Percentiles rank a stretch among this genome's conserved stretches.
phyloP scores from a whole-genome alignment of 2,888 invertebrate species.

The Metacarcinus magister region DNA sequence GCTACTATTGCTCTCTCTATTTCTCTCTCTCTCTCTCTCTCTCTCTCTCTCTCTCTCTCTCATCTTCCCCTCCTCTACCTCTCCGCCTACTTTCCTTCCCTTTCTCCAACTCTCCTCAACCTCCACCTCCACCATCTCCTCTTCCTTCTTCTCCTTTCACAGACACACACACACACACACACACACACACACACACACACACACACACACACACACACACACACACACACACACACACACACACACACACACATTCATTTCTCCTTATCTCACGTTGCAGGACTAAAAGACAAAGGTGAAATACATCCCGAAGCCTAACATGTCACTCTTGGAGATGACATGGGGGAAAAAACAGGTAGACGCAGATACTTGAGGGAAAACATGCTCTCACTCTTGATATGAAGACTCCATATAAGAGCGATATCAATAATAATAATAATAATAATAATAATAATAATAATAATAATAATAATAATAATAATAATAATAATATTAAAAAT shows the following conservation, averaged over 20 bases:
- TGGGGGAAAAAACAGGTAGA: neutral
- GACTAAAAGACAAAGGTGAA: neutral
- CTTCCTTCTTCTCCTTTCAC: neutral
- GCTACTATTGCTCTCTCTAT: neutral
- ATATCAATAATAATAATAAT: too few species aligned
- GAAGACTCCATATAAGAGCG: too few species aligned
- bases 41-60: too few species aligned
- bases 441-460: neutral
- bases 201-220: neutral
- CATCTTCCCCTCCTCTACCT: too few species aligned
- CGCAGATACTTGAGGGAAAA: neutral
- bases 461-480: neutral
- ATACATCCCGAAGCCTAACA: neutral
- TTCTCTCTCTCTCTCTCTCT: too few species aligned
- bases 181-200: constrained; percentile 26
- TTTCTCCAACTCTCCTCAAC: neutral
- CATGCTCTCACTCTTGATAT: too few species aligned
- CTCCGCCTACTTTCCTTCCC: neutral
- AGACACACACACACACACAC: neutral
- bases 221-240: constrained; percentile 20
- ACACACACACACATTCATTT: neutral
- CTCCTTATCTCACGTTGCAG: neutral
- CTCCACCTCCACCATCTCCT: neutral
- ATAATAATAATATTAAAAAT: too few species aligned
- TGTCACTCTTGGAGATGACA: neutral